Percentiles rank a stretch among this genome's conserved stretches.
These are phyloP conservation scores for Drosophila grimshawi DNA, from an alignment of 1,140 invertebrate species.

Conservation along the genomic window DNA sequence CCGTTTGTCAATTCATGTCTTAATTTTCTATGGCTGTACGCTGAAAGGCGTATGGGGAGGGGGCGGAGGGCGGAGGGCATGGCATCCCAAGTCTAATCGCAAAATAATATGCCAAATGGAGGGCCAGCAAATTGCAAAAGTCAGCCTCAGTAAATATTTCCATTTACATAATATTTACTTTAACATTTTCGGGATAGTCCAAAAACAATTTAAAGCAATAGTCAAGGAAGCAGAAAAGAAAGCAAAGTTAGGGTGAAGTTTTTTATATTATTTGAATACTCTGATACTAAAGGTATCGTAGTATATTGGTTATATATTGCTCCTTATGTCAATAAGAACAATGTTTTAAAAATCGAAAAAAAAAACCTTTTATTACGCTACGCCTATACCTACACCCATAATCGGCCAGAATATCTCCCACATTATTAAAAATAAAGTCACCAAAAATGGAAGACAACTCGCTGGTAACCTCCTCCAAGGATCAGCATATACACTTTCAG, in stretches of 20 bases:
- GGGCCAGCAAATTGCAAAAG: conserved; percentile 19
- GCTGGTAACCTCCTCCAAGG: too few species aligned
- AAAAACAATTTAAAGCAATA: conserved; percentile 20
- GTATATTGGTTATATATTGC: too few species aligned
- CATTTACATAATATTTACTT: conserved; percentile 25
- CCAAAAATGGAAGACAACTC: too few species aligned
- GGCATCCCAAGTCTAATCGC: conserved; percentile 20
- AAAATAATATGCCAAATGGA: conserved; percentile 33
- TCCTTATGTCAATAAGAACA: too few species aligned
- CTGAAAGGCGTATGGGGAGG: too few species aligned
- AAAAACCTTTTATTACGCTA: too few species aligned
- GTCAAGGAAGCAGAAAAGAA: conserved; percentile 13
- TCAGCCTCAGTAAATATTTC: conserved; percentile 31
- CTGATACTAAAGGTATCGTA: too few species aligned
- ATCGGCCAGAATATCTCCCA: too few species aligned
- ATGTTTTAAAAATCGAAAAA: too few species aligned
- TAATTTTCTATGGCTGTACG: conserved; percentile 22
- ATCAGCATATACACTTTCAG: too few species aligned
- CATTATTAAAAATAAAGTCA: too few species aligned
- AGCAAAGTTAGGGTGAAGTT: conserved; percentile 12
- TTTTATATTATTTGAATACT: neutral
- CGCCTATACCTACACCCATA: too few species aligned
- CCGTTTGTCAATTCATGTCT: conserved; percentile 18
- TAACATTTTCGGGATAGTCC: conserved; percentile 23
- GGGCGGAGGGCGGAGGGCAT: neutral